Percentiles rank a stretch among this genome's conserved stretches.
phyloP scores from a whole-genome alignment of 2,888 invertebrate species.

The Erannis defoliaria region DNA sequence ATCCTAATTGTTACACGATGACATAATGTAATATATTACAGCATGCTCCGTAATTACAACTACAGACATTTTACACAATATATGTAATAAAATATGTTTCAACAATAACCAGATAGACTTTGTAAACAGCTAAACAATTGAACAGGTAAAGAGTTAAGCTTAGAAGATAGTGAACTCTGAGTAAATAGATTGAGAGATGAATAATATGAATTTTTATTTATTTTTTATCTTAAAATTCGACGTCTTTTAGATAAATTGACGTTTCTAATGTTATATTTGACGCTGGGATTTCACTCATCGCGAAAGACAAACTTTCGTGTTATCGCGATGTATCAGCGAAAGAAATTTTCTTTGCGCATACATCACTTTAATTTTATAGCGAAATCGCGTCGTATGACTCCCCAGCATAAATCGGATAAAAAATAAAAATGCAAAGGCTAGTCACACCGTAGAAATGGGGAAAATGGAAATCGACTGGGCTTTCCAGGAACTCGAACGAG shows the following conservation, averaged over 20 bases:
- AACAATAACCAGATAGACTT: constrained; percentile 83
- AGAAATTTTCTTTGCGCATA: too few species aligned
- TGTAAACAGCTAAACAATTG: constrained; percentile 76
- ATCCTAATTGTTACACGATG: constrained; percentile 60
- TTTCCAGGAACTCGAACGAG: constrained; percentile 23
- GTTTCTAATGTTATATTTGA: constrained; percentile 25
- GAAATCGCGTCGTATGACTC: too few species aligned
- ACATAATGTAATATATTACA: constrained; percentile 64
- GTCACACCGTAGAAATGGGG: constrained; percentile 24
- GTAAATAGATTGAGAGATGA: constrained; percentile 56
- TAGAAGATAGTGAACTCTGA: constrained; percentile 60
- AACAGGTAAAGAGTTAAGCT: constrained; percentile 63
- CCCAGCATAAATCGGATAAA: constrained; percentile 13
- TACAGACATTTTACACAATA: constrained; percentile 52
- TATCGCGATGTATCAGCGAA: too few species aligned
- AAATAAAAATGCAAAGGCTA: constrained; percentile 21
- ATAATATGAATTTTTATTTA: constrained; percentile 54
- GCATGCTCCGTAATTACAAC: constrained; percentile 60
- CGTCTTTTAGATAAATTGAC: constrained; percentile 41
- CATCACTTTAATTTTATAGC: too few species aligned
- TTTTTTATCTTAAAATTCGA: constrained; percentile 46
- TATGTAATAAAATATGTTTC: constrained; percentile 79
- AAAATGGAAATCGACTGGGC: constrained; percentile 18
- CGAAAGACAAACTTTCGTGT: too few species aligned
- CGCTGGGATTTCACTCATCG: too few species aligned